These are phyloP conservation scores for Selene dorsalis DNA, from an alignment of 2,797 vertebrate genomes.

Conservation along the genomic window DNA sequence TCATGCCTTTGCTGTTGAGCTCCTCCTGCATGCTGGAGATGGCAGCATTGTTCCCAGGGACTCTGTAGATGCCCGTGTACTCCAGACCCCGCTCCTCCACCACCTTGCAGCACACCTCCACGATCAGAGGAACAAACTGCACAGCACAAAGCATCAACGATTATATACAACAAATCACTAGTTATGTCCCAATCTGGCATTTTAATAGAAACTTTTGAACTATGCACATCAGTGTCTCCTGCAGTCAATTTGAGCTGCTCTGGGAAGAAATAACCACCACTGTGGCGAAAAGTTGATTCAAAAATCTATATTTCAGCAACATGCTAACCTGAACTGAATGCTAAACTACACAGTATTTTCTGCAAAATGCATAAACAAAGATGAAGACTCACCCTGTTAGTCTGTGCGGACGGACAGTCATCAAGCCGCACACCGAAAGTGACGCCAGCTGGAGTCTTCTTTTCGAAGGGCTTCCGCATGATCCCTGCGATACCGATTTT, in stretches of 20 bases:
- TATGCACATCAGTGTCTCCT: neutral
- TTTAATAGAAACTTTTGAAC: neutral
- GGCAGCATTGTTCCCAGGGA: constrained; percentile 97
- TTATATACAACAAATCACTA: neutral
- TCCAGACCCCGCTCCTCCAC: constrained; percentile 98
- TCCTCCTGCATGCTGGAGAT: constrained; percentile 99
- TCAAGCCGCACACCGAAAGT: constrained; percentile 95
- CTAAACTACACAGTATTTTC: neutral
- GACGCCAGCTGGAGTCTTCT: constrained; percentile 89
- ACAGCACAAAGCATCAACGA: constrained; percentile 55
- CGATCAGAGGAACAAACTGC: constrained; percentile 96
- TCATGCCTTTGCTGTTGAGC: constrained; percentile 94
- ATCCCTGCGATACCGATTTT: constrained; percentile 93
- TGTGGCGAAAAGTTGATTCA: neutral
- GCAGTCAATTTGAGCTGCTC: neutral
- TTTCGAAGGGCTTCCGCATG: constrained; percentile 95
- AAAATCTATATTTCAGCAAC: neutral
- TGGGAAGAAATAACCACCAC: neutral
- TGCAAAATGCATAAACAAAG: neutral
- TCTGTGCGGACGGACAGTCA: constrained; percentile 92
- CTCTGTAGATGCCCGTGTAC: constrained; percentile 98
- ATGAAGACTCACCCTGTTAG: constrained; percentile 87
- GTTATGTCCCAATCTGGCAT: neutral
- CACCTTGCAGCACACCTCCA: constrained; percentile 98
- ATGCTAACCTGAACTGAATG: neutral